A percentile compares a stretch with the other conserved stretches of the same genome.
Evolutionary conservation across 2,113 vertebrate genomes (phyloP).

Genomic region (Neolamprologus cancellatus): DNA sequence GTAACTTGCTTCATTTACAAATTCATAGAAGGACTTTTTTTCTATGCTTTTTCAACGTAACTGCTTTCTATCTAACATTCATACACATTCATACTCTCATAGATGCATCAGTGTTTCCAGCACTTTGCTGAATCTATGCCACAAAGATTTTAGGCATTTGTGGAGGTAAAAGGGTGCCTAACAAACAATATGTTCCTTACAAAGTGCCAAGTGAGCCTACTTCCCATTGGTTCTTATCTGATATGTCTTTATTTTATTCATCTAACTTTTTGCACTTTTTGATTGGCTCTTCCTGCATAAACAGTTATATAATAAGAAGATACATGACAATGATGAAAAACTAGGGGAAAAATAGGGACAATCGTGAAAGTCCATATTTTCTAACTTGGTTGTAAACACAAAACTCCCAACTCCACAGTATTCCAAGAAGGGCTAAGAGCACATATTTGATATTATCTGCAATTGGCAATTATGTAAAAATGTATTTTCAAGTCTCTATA

Average conservation of each 20-base stretch:
- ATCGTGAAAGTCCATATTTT: neutral
- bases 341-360: neutral
- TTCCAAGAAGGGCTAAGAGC: neutral
- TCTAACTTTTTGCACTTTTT: neutral
- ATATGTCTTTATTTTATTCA: neutral
- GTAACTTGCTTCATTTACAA: neutral
- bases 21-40: neutral
- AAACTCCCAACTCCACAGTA: neutral
- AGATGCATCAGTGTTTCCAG: neutral
- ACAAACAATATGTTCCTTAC: neutral
- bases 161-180: neutral
- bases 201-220: neutral
- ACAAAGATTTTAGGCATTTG: neutral
- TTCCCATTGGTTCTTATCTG: neutral
- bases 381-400: neutral
- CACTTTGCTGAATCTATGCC: neutral
- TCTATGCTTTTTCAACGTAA: neutral
- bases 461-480: neutral
- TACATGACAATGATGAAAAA: neutral
- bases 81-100: neutral
- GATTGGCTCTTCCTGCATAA: neutral
- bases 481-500: neutral
- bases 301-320: neutral
- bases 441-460: neutral
- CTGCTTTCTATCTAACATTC: neutral